A percentile compares a stretch with the other conserved stretches of the same genome.
Evolutionary conservation across 2,888 invertebrate species (phyloP).

Genomic region (Melanargia galathea): DNA sequence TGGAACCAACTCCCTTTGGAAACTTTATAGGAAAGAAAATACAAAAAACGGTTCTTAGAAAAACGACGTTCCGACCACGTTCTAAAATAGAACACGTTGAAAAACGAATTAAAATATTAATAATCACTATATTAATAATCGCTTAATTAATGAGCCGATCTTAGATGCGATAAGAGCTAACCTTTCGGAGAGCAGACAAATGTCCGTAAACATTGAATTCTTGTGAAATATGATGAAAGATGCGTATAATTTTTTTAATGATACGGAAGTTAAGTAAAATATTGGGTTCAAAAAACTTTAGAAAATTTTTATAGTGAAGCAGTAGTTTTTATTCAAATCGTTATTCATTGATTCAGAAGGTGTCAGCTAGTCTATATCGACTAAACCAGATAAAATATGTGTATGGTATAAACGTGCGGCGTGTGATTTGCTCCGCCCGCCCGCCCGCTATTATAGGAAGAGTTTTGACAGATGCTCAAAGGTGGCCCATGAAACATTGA

Average conservation of each 20-base stretch:
- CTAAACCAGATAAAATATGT: too few species aligned
- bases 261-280: not conserved
- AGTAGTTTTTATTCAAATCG: too few species aligned
- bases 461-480: too few species aligned
- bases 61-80: not conserved
- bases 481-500: too few species aligned
- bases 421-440: too few species aligned
- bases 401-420: too few species aligned
- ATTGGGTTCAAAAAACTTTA: not conserved
- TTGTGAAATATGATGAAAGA: constrained; percentile 7
- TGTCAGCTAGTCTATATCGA: too few species aligned
- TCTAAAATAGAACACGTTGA: not conserved
- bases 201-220: constrained; percentile 21
- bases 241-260: not conserved
- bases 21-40: too few species aligned
- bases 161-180: constrained; percentile 21
- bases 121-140: constrained; percentile 14
- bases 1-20: too few species aligned
- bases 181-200: not conserved
- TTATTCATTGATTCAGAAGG: too few species aligned
- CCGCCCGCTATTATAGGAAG: too few species aligned
- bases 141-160: constrained; percentile 27
- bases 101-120: constrained; percentile 19
- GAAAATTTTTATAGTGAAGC: too few species aligned
- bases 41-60: not conserved